Base-by-base conservation (phyloP, 2,113 vertebrate species). In the Xiphias gladius region DNA sequence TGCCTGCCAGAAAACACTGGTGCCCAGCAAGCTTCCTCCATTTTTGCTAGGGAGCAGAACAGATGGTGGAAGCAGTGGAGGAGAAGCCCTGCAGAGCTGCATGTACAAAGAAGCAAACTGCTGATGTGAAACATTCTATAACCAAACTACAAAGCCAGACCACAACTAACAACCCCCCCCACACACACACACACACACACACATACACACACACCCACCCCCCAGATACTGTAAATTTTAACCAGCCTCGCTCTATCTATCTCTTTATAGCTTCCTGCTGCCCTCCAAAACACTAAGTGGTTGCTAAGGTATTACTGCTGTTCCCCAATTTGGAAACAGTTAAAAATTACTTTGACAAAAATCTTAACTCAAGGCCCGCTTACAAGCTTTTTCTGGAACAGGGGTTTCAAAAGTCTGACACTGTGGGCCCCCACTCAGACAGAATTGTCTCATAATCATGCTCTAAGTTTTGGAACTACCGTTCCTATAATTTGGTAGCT, bases 91-190 rank as follows among this genome's bases (percentile, higher is more conserved):
- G 59, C 68, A 48, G 76, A 58, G 76, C 48, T 26, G n/a, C 73
- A 67, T 58, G 67, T 71, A 24, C 39, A 68, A 64, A 52, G n/a
- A 48, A 43, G 57, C 14, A 66, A 86, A 83, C 65, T 77, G 82
- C 78, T 86, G 84, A 90, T 88, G 77, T 63, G 62, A 79, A 92
- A 87, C 62, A 61, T 2, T 68, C 65, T 71, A 73, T 59, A 62
- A 76, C 43, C 28, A 64, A 79, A 83, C 75, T 86, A 80, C 75
- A 88, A 89, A 88, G 76, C 46, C 50, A 74, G 73, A 82, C 79
- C 74, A 67, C 82, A 59, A 7, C 7, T 52, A 30, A 73, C 73
- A 57, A 80, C 43, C 41, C 37, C 37, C 32, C 3, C 32, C 32
- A n/a, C n/a, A n/a, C n/a, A n/a, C n/a, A n/a, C n/a, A n/a, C n/a